Percentiles rank a stretch among this genome's conserved stretches.
Conservation (phyloP, 2,888 invertebrate genomes). For the Temnothorax ravouxi region DNA sequence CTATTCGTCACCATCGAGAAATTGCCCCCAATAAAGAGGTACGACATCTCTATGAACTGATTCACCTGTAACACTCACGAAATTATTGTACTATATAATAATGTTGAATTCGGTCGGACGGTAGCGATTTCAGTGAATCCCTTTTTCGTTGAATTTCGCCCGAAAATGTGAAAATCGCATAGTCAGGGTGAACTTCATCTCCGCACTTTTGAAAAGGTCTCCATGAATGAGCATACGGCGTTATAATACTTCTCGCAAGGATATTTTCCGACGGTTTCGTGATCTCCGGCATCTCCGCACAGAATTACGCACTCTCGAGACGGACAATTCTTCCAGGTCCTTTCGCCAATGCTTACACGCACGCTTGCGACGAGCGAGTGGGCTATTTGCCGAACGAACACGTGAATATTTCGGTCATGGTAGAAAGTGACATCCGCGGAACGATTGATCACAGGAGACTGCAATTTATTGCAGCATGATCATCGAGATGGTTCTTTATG, state of each 20-base stretch:
- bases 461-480: background rate
- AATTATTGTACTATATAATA: slow-evolving; percentile 67
- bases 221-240: slow-evolving; percentile 65
- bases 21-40: slow-evolving; percentile 74
- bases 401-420: slow-evolving; percentile 6
- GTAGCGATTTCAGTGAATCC: slow-evolving; percentile 67
- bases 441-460: background rate
- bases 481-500: background rate
- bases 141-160: slow-evolving; percentile 57
- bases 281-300: slow-evolving; percentile 44
- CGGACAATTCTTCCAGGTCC: slow-evolving; percentile 44
- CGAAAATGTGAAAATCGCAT: slow-evolving; percentile 62
- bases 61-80: slow-evolving; percentile 68
- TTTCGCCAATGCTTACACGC: background rate
- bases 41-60: slow-evolving; percentile 64
- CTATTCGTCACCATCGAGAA: slow-evolving; percentile 73
- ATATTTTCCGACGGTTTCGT: slow-evolving; percentile 60
- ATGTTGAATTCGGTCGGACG: slow-evolving; percentile 65
- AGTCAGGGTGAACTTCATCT: slow-evolving; percentile 65
- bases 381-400: slow-evolving; percentile 1
- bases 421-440: background rate
- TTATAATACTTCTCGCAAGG: slow-evolving; percentile 46
- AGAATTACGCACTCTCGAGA: slow-evolving; percentile 60
- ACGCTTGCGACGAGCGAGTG: background rate
- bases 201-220: slow-evolving; percentile 33